phyloP scores from a whole-genome alignment of 2,888 invertebrate species.

The Prosapia bicincta region DNA sequence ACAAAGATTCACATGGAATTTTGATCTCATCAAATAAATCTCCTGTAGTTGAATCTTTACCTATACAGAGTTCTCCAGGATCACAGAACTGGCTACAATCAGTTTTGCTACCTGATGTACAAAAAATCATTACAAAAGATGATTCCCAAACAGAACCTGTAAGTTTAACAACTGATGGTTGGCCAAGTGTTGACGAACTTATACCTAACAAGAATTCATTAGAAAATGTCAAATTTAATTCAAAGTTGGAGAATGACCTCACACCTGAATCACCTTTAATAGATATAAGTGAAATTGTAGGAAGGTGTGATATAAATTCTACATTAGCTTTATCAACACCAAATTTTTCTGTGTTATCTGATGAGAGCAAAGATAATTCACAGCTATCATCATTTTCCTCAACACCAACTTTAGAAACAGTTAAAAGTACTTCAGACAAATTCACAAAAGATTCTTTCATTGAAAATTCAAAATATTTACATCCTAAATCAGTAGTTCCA shows the following conservation, averaged over 20 bases:
- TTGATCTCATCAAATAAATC: neutral
- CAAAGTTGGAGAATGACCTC: conserved; percentile 4
- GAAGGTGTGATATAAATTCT: conserved; percentile 29
- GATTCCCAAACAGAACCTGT: neutral
- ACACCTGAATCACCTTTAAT: conserved; percentile 15
- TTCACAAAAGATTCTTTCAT: neutral
- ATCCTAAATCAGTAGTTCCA: conserved; percentile 9
- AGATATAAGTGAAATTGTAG: conserved; percentile 17
- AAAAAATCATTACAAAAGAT: neutral
- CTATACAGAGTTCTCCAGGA: neutral
- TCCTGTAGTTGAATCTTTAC: neutral
- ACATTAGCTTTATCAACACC: conserved; percentile 37
- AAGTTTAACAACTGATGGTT: neutral
- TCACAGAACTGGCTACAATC: neutral
- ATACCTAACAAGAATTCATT: neutral
- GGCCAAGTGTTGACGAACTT: conserved; percentile 26
- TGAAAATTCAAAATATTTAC: neutral
- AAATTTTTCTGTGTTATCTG: conserved; percentile 31
- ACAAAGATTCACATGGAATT: neutral
- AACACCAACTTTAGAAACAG: conserved; percentile 31
- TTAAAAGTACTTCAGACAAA: conserved; percentile 1
- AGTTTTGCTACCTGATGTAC: neutral
- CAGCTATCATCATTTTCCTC: conserved; percentile 34
- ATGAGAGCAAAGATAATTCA: conserved; percentile 32
- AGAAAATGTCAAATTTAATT: neutral